A percentile compares a stretch with the other conserved stretches of the same genome.
Evolutionary conservation across 2,888 invertebrate genomes (phyloP).

Genomic region (Acanthosepion esculentum): DNA sequence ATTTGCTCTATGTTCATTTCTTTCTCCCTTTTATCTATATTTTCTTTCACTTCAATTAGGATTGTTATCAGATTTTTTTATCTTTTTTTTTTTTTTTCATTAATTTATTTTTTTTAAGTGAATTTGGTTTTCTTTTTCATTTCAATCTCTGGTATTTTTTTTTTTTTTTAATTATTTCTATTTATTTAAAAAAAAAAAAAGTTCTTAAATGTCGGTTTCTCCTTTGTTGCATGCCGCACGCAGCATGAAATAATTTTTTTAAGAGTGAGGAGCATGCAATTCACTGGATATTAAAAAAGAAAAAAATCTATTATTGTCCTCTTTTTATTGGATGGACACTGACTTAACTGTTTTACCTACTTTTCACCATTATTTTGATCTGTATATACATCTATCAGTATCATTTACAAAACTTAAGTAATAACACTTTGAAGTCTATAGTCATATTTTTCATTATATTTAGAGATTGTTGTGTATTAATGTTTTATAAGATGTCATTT

Average conservation of each 20-base stretch:
- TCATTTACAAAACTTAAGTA: background rate
- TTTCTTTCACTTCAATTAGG: background rate
- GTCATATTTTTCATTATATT: background rate
- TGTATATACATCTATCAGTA: background rate
- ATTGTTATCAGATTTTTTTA: background rate
- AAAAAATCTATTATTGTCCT: background rate
- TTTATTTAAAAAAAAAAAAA: background rate
- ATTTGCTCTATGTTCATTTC: background rate
- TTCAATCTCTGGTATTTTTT: background rate
- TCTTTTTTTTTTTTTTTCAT: too few species aligned
- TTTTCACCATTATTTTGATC: too few species aligned
- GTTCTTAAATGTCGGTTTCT: background rate
- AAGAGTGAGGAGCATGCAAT: slow-evolving; percentile 21
- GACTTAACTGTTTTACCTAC: background rate
- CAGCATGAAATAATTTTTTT: background rate
- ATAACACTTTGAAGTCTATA: background rate
- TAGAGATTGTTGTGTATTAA: background rate
- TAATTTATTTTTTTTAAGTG: too few species aligned
- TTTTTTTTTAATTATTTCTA: background rate
- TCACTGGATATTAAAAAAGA: background rate
- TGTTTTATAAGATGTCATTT: background rate
- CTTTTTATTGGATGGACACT: background rate
- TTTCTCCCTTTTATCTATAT: background rate
- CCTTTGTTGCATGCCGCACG: background rate
- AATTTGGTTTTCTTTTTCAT: background rate